These are phyloP conservation scores for Nemoura dubitans DNA, from an alignment of 2,888 invertebrate species.

Conservation along the genomic window DNA sequence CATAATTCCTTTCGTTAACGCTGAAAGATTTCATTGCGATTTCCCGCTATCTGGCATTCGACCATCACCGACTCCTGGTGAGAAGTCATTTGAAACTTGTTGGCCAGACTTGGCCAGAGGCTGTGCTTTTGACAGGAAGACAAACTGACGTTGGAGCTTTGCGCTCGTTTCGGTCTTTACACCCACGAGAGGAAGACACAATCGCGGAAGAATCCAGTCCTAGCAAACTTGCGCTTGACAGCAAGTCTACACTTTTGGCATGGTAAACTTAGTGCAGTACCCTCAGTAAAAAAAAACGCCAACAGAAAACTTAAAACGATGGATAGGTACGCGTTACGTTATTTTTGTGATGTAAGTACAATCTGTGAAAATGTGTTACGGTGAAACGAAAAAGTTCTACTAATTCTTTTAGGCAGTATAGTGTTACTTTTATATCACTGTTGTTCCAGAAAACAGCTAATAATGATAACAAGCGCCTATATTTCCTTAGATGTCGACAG, in stretches of 20 bases:
- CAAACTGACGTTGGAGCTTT: no score
- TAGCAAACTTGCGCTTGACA: background rate
- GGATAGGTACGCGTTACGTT: conserved; percentile 9
- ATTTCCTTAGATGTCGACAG: background rate
- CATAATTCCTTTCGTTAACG: conserved; percentile 43
- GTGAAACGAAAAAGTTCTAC: conserved; percentile 10
- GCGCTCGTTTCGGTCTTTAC: background rate
- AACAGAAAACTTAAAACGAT: conserved; percentile 21
- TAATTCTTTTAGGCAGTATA: conserved; percentile 29
- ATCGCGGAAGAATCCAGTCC: background rate
- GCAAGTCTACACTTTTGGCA: conserved; percentile 16
- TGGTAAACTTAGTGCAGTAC: background rate
- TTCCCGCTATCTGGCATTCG: conserved; percentile 35
- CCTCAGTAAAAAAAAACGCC: conserved; percentile 16
- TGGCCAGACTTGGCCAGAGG: no score
- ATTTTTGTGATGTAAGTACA: conserved; percentile 14
- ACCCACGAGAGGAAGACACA: conserved; percentile 1
- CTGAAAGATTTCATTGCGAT: conserved; percentile 33
- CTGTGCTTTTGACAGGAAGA: no score
- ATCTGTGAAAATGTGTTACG: conserved; percentile 35
- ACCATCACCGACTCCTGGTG: conserved; percentile 46
- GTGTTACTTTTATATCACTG: conserved; percentile 22
- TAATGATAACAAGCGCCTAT: conserved; percentile 22
- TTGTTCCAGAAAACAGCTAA: conserved; percentile 22
- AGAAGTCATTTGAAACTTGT: conserved; percentile 39